Base-by-base conservation (phyloP, 2,888 invertebrate species). In the Tipula confusa region DNA sequence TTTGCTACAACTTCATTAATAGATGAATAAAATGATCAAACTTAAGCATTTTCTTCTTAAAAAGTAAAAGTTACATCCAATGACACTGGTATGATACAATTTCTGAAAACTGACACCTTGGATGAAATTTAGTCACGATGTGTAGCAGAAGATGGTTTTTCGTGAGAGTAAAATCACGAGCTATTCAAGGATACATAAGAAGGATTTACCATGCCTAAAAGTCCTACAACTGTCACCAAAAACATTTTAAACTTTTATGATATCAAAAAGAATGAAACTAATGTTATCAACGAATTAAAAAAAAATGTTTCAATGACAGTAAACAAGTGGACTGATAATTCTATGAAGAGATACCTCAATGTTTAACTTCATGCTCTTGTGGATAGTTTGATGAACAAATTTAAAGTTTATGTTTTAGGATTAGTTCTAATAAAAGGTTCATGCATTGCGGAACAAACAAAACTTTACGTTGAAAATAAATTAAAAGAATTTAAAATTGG, bases 361-460 rank as follows among this genome's bases (percentile, higher is more conserved):
- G 6, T 81, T 81, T 81, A 29, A 81, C 81, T 81, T 29, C 81
- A 81, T 81, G 81, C 29, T 6, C 0, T 82, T 81, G 29, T 29
- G 1, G 79, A 28, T 13, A 79, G 13, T 29, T 79, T 29, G 7
- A 79, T 29, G 79, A 28, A 82, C 2, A 82, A 3, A n/a, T 82
- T 82, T 82, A 36, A 82, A 15, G 11, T 82, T 9, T 82, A 6
- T 36, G 82, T 82, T 18, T 82, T 82, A 82, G 82, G 82, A 82
- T 82, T 82, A 33, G 82, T 82, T 31, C 15, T 18, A 6, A 82
- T 82, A 33, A 82, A 33, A 82, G 80, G 80, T 28, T 2, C 28
- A 24, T 82, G 82, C 33, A 82, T 33, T 82, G 82, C 33, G n/a
- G 36, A 82, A 2, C 82, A 82, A 82, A 80, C 80, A 2, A 80